Conservation (phyloP, 2,113 vertebrate species). For the Agapornis roseicollis region DNA sequence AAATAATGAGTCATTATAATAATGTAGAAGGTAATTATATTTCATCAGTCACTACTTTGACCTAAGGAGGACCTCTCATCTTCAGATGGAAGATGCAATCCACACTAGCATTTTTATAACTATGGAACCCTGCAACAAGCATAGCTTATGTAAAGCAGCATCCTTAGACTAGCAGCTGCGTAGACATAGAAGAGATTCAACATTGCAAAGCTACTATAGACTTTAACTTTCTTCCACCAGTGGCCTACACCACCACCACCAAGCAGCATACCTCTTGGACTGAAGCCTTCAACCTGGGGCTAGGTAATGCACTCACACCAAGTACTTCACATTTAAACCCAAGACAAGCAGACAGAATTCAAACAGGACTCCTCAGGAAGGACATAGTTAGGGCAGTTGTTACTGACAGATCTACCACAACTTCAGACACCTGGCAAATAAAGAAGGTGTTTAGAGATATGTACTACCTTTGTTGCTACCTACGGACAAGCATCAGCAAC, state of each 20-base stretch:
- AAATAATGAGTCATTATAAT: conserved; percentile 64
- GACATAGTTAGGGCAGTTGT: not conserved
- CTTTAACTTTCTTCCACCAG: not conserved
- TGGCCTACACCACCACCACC: not conserved
- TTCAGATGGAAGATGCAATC: conserved; percentile 30
- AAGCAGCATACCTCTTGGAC: not conserved
- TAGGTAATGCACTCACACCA: not conserved
- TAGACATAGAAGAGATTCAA: not conserved
- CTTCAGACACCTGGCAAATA: not conserved
- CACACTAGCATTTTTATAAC: conserved; percentile 33
- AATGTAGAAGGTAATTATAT: conserved; percentile 55
- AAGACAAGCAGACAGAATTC: not conserved
- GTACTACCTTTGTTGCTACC: not conserved
- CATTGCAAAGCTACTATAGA: not conserved
- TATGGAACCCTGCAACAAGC: not conserved
- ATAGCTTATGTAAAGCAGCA: not conserved
- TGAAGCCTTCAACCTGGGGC: not conserved
- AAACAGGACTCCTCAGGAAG: not conserved
- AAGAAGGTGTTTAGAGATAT: not conserved
- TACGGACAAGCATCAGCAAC: not conserved
- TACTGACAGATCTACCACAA: not conserved
- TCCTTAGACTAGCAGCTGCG: not conserved
- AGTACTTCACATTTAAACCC: not conserved
- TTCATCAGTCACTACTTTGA: conserved; percentile 59
- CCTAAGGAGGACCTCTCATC: conserved; percentile 13